Conservation (phyloP, 23 tunicate genomes). For the Styela clava region DNA sequence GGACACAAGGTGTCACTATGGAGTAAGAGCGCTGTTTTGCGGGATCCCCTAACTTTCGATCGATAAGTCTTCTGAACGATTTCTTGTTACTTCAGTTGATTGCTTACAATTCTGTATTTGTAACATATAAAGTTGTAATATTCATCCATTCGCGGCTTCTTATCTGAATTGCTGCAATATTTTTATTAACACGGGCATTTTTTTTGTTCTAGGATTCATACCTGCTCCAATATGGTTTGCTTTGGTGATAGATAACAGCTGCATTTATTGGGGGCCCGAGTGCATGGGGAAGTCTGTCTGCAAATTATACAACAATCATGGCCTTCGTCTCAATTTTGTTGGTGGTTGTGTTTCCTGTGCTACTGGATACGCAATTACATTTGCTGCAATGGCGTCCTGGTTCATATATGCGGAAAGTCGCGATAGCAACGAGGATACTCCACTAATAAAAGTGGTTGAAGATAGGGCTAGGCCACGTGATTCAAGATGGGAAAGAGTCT, state of each 20-base stretch:
- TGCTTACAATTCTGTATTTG: too few species aligned
- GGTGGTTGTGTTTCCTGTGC: constrained; percentile 51
- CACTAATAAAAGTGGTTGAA: background rate
- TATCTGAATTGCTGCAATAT: too few species aligned
- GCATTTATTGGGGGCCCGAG: constrained; percentile 68
- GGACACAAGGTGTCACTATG: too few species aligned
- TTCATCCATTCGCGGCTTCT: too few species aligned
- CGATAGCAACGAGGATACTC: background rate
- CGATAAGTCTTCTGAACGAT: too few species aligned
- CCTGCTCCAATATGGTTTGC: constrained; percentile 90
- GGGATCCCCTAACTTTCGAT: too few species aligned
- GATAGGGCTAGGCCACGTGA: background rate
- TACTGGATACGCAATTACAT: constrained; percentile 31
- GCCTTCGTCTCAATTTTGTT: constrained; percentile 62
- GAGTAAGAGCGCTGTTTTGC: too few species aligned
- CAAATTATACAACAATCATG: constrained; percentile 55
- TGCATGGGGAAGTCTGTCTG: constrained; percentile 72
- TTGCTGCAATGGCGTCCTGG: constrained; percentile 51
- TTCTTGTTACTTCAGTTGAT: too few species aligned
- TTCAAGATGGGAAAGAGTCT: background rate
- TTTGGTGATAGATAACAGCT: constrained; percentile 69
- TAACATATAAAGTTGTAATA: too few species aligned
- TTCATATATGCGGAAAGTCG: background rate
- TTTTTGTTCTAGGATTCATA: constrained; percentile 40
- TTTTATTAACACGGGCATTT: too few species aligned